Evolutionary conservation across 2,113 vertebrate genomes (phyloP).

Genomic region (Aplodontia rufa): DNA sequence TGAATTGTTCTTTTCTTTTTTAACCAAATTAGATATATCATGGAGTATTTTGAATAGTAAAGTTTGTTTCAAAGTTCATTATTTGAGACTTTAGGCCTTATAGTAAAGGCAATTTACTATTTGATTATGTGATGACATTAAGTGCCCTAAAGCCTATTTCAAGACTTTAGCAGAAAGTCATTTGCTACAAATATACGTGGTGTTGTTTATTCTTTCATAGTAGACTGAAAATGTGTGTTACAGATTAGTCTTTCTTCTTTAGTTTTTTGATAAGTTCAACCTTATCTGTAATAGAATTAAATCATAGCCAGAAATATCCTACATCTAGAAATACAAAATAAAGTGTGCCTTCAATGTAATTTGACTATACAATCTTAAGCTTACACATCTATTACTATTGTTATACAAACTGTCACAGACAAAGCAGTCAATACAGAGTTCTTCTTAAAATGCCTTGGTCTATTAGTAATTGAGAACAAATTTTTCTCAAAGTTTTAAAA

Average conservation of each 20-base stretch:
- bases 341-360: constrained; percentile 17
- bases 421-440: neutral
- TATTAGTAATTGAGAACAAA: neutral
- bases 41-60: neutral
- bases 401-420: neutral
- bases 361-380: neutral
- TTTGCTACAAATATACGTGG: constrained; percentile 46
- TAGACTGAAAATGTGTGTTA: neutral
- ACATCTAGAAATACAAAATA: constrained; percentile 43
- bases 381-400: neutral
- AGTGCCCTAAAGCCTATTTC: constrained; percentile 49
- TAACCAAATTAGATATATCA: neutral
- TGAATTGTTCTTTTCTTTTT: neutral
- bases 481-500: neutral
- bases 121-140: constrained; percentile 56
- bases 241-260: constrained; percentile 17
- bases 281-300: neutral
- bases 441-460: neutral
- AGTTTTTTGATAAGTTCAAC: constrained; percentile 42
- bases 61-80: constrained; percentile 34
- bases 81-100: constrained; percentile 9
- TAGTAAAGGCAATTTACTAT: constrained; percentile 8
- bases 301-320: neutral
- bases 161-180: constrained; percentile 45
- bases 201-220: neutral